Evolutionary conservation across 1,140 invertebrate genomes (phyloP).

Genomic region (Drosophila nikananu): DNA sequence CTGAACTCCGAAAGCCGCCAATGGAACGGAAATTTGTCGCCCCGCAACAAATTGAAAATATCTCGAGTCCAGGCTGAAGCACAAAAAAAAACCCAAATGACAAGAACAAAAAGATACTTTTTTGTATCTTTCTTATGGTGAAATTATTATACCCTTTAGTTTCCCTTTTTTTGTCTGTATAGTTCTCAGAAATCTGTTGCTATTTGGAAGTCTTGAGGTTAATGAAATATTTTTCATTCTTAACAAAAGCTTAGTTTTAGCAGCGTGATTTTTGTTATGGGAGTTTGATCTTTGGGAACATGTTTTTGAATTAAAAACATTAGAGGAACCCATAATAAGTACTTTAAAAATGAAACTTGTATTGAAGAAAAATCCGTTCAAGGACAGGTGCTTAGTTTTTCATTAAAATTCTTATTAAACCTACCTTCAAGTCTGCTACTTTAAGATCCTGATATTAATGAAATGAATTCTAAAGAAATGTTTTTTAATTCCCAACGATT

Average conservation of each 20-base stretch:
- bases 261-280: background rate
- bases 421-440: too few relatives aligned
- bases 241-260: background rate
- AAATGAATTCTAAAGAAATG: too few relatives aligned
- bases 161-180: background rate
- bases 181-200: constrained; percentile 18
- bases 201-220: background rate
- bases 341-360: background rate
- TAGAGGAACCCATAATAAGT: too few relatives aligned
- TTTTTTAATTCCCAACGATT: too few relatives aligned
- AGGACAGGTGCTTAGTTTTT: too few relatives aligned
- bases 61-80: background rate
- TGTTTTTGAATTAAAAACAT: background rate
- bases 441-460: too few relatives aligned
- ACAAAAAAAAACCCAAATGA: constrained; percentile 15
- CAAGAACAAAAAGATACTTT: constrained; percentile 36
- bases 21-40: constrained; percentile 82
- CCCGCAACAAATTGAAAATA: constrained; percentile 69
- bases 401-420: too few relatives aligned
- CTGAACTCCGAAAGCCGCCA: constrained; percentile 51
- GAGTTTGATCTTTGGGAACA: background rate
- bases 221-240: background rate
- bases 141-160: constrained; percentile 20
- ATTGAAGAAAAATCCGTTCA: background rate
- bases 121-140: constrained; percentile 30